Percentiles rank a stretch among this genome's conserved stretches.
phyloP scores from a whole-genome alignment of 1,140 invertebrate species.

The Brachionus paranguensis region DNA sequence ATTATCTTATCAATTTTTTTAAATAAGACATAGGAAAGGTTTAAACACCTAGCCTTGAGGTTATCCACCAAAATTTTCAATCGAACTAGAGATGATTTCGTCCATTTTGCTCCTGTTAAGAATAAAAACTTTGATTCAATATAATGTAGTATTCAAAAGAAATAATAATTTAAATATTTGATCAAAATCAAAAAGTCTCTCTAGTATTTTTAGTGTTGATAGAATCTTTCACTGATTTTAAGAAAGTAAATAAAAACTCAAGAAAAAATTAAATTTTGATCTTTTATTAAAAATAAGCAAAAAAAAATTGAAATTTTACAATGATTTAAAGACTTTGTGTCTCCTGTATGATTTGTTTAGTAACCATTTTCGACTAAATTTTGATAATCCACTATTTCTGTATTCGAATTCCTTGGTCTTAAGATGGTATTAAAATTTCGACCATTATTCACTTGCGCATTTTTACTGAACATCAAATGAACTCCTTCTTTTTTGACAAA shows the following conservation, averaged over 20 bases:
- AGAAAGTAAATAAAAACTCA: neutral
- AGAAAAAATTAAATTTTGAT: neutral
- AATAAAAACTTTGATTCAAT: no score
- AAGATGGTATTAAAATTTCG: neutral
- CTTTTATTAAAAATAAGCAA: neutral
- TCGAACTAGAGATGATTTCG: no score
- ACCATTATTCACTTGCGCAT: neutral
- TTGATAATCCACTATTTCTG: neutral
- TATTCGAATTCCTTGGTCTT: neutral
- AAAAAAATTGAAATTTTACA: neutral
- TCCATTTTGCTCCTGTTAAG: no score
- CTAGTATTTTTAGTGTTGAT: no score
- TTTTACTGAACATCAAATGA: neutral
- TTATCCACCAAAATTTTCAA: no score
- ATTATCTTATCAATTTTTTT: no score
- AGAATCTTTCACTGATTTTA: no score
- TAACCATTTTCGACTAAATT: constrained; percentile 28
- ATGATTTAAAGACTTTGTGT: neutral
- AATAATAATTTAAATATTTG: no score
- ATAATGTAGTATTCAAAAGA: no score
- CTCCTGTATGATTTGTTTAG: neutral
- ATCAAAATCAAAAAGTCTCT: no score
- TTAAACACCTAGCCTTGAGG: no score
- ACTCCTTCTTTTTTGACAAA: neutral
- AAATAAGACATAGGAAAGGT: no score